Evolutionary conservation across 2,797 vertebrate species (phyloP), one percentile per base, ranked within the genome.

Genomic region (Thripadectes ignobilis): DNA sequence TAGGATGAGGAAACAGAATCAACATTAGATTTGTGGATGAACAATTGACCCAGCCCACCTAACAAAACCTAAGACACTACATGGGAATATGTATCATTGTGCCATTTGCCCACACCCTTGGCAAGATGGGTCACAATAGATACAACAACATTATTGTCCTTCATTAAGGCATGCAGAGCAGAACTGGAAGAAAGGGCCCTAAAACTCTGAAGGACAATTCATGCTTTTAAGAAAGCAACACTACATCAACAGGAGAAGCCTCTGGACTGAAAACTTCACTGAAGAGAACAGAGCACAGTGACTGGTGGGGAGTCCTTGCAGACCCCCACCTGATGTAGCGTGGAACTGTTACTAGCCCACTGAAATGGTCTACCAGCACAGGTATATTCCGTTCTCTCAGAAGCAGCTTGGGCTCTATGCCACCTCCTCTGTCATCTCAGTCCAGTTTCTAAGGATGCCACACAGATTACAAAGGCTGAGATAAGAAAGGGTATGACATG

Each of bases 1-100:
- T 99, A 75, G 66, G 71, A 90, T 61, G 12, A 92, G 34, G 49
- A 95, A 92, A 93, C 39, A 92, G 36, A 94, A 87, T 9, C 0
- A 0, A 32, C 22, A 51, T 94, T 73, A 90, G 77, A 81, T 86
- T 86, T 88, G 83, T 51, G 68, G 22, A 20, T 75, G n/a, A 18
- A 17, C 39, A 39, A n/a, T 69, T 92, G 51, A 84, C 36, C 12
- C 48, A 83, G 38, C 9, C 19, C 39, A 73, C 48, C 36, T 61
- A 92, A 76, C 14, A 74, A 68, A 55, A 59, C 14, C 22, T 48
- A 58, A 85, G 74, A 54, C 14, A 34, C 41, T 63, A 29, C 39
- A 65, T 3, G n/a, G 36, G 51, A 92, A 65, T 38, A 76, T 5
- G 27, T 12, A 88, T 27, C 54, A 41, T 34, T 75, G 15, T 49